Evolutionary conservation across 2,888 invertebrate species (phyloP).

Genomic region (Leucophenga maculata): DNA sequence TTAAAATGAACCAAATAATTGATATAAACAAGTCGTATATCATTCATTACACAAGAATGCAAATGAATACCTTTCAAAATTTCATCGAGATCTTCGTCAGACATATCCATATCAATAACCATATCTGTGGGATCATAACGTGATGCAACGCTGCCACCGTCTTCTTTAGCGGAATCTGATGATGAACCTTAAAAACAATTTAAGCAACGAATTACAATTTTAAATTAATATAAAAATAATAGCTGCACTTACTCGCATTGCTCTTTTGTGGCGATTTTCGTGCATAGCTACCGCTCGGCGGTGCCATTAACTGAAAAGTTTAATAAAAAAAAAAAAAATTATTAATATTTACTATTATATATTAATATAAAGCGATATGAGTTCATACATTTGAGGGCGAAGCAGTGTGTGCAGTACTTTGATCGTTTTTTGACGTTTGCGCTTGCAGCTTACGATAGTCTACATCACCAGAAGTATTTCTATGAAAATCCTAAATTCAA

Average conservation of each 20-base stretch:
- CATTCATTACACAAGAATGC: neutral
- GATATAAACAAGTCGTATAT: neutral
- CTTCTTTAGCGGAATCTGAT: slow-evolving; percentile 64
- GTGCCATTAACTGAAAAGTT: slow-evolving; percentile 51
- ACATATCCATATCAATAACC: slow-evolving; percentile 89
- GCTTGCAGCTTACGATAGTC: slow-evolving; percentile 59
- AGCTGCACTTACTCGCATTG: slow-evolving; percentile 58
- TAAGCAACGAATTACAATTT: neutral
- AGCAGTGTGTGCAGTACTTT: slow-evolving; percentile 41
- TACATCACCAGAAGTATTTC: slow-evolving; percentile 54
- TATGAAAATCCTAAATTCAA: slow-evolving; percentile 56
- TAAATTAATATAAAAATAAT: neutral
- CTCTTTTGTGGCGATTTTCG: slow-evolving; percentile 65
- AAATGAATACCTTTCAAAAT: slow-evolving; percentile 64
- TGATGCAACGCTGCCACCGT: slow-evolving; percentile 50
- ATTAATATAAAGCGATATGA: slow-evolving; percentile 34
- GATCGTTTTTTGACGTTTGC: slow-evolving; percentile 37
- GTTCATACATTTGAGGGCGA: slow-evolving; percentile 37
- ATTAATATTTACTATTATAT: too few relatives aligned
- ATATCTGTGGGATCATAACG: slow-evolving; percentile 77
- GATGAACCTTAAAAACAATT: slow-evolving; percentile 54
- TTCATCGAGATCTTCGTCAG: slow-evolving; percentile 80
- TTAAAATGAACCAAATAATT: slow-evolving; percentile 9
- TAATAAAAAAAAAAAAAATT: neutral
- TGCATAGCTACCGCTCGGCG: slow-evolving; percentile 43